Conservation (phyloP, 2,797 vertebrate genomes). For the Anniella stebbinsi region DNA sequence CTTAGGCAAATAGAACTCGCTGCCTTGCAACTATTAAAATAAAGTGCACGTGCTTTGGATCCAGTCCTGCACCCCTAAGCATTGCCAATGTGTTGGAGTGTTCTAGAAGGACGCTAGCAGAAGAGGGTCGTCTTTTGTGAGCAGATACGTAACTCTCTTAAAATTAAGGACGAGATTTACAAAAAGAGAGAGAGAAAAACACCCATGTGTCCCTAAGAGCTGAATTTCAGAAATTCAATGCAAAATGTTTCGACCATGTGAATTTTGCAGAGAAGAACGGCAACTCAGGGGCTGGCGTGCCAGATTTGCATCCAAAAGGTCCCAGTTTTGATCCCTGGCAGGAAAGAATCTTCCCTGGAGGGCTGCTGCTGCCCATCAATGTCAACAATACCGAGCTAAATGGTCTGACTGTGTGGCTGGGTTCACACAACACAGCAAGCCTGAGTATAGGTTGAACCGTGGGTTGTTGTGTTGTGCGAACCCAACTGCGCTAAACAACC, state of each 20-base stretch:
- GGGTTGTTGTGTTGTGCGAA: no score
- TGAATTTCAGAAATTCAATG: background rate
- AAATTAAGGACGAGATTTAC: background rate
- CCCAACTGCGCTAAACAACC: no score
- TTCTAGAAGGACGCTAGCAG: background rate
- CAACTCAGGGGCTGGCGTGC: background rate
- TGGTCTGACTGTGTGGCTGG: no score
- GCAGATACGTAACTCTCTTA: no score
- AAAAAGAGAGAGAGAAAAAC: no score
- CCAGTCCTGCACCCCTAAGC: background rate
- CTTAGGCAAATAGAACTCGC: conserved; percentile 45
- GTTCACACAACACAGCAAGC: no score
- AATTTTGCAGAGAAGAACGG: background rate
- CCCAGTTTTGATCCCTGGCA: background rate
- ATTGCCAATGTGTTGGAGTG: background rate
- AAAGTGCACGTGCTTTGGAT: background rate
- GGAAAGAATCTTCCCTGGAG: background rate
- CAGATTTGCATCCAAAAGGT: background rate
- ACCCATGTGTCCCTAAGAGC: no score
- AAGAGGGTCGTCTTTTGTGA: background rate
- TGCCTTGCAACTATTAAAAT: conserved; percentile 2
- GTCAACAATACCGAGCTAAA: no score
- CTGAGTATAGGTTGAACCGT: no score
- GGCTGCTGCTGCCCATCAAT: no score
- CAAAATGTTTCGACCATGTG: background rate